Base-by-base conservation (phyloP, 2,888 invertebrate genomes). In the Podabrus alpinus region DNA sequence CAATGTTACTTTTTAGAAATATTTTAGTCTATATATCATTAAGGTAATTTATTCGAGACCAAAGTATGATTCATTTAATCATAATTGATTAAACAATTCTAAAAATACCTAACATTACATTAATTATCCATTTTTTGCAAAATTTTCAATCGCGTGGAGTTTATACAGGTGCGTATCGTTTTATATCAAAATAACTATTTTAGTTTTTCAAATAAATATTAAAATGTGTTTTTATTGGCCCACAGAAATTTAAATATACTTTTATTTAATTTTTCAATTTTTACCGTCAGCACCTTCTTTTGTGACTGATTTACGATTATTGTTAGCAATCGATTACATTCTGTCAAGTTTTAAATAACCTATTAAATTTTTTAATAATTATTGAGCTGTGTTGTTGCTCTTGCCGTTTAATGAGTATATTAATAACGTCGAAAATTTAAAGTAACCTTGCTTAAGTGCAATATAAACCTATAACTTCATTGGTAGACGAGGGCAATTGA, bases 401-500 rank as follows among this genome's bases (percentile, higher is more conserved):
- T 45, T 45, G 45, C 45, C 45, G 45, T 45, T 45, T 45, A 45
- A 45, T 45, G 45, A 45, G 45, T 45, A 45, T 45, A 45, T 45
- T 45, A 45, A 45, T 45, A 45, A 45, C n/a, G 45, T 45, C 45
- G 45, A 45, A 45, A 45, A 45, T 45, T 45, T 45, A 45, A 45
- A 45, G 45, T 45, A 71, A 71, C 70, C 70, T 71, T 71, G 64
- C 45, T 17, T 29, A 64, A 71, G 45, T 71, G 70, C 70, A 71
- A 64, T 66, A 71, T 71, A 71, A 64, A 71, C 66, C 70, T 71
- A 64, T 64, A 62, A 29, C 24, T 64, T 59, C n/a, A 21, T 70
- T 71, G 66, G 71, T 71, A 71, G 71, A 66, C 71, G 71, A 71
- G 71, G 66, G 71, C 71, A 71, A 71, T 71, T 71, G 71, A 71